phyloP scores from a whole-genome alignment of 2,888 invertebrate species.

The Carpatolechia fugitivella region DNA sequence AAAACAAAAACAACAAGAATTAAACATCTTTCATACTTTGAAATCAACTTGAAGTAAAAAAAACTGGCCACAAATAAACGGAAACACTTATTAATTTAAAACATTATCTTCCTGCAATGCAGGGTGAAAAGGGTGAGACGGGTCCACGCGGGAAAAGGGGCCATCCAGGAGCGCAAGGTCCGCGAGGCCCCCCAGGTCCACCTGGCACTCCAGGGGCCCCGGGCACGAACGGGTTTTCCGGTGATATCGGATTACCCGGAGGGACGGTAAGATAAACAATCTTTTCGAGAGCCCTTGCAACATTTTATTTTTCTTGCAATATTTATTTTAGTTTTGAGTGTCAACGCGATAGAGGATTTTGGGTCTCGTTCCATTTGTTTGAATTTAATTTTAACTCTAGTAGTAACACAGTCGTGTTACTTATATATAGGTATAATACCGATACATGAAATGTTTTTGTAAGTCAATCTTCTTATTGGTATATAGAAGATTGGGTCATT shows the following conservation, averaged over 20 bases:
- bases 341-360: too few species aligned
- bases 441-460: too few species aligned
- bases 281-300: constrained; percentile 8
- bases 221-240: constrained; percentile 83
- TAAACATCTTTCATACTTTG: too few species aligned
- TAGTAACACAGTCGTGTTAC: too few species aligned
- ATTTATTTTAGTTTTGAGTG: constrained; percentile 6
- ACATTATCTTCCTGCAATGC: background rate
- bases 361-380: too few species aligned
- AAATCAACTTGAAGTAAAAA: too few species aligned
- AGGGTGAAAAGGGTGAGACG: constrained; percentile 71
- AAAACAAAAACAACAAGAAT: too few species aligned
- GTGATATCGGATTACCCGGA: constrained; percentile 89
- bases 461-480: too few species aligned
- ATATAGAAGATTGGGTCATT: too few species aligned
- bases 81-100: background rate
- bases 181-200: constrained; percentile 85
- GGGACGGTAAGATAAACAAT: constrained; percentile 80
- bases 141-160: constrained; percentile 80
- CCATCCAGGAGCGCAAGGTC: constrained; percentile 89
- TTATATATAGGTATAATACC: too few species aligned
- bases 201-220: constrained; percentile 85
- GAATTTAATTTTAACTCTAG: too few species aligned
- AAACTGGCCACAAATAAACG: too few species aligned
- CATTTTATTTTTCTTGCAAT: constrained; percentile 11